Conservation (phyloP, 2,113 vertebrate species). For the Tor tambroides region DNA sequence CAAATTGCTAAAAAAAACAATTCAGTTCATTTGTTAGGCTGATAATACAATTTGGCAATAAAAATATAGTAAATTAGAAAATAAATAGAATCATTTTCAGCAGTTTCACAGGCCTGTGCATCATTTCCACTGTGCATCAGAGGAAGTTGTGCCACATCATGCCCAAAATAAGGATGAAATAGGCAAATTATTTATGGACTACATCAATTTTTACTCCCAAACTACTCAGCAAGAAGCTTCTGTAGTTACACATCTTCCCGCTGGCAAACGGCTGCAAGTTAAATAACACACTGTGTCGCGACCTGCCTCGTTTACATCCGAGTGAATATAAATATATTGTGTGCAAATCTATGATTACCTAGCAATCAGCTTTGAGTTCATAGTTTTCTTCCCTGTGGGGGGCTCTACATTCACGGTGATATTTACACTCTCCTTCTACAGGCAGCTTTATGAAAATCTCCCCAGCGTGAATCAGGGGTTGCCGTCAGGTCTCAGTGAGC, state of each 20-base stretch:
- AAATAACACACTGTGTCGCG: background rate
- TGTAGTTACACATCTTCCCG: background rate
- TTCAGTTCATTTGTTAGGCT: background rate
- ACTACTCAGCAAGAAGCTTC: background rate
- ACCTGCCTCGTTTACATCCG: background rate
- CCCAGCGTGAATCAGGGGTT: conserved; percentile 7
- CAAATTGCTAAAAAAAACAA: no score
- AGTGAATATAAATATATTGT: conserved; percentile 19
- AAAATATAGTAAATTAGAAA: background rate
- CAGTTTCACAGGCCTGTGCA: background rate
- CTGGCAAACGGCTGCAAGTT: conserved; percentile 23
- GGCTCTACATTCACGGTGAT: conserved; percentile 4
- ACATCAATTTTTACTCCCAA: background rate
- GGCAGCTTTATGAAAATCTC: conserved; percentile 8
- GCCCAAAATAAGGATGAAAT: background rate
- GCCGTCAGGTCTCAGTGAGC: background rate
- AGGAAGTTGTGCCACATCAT: background rate
- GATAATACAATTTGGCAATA: background rate
- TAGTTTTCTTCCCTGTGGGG: background rate
- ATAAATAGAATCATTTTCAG: background rate
- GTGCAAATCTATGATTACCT: conserved; percentile 35
- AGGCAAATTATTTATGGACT: conserved; percentile 1
- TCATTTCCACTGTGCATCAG: background rate
- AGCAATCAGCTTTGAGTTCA: conserved; percentile 31
- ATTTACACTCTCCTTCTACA: conserved; percentile 15